Base-by-base conservation (phyloP, 2,113 vertebrate genomes). In the Eidolon helvum region DNA sequence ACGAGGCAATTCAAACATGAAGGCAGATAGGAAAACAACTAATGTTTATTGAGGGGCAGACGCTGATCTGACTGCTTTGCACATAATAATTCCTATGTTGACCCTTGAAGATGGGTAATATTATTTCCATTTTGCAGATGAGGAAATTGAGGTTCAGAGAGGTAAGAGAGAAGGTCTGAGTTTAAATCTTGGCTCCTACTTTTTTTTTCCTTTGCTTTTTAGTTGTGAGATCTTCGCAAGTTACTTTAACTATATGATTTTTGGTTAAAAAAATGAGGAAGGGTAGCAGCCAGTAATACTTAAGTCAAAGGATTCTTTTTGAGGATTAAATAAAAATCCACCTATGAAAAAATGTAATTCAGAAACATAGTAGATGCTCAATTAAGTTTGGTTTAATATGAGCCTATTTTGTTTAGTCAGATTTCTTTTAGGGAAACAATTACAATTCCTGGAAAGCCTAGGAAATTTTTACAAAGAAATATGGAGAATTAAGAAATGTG, bases 401-500 rank as follows among this genome's bases (percentile, higher is more conserved):
- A 95, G 30, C 30, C 30, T 55, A 7, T 63, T 88, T 84, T 79
- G 28, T 88, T 87, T 84, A 94, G 84, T 83, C 28, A 95, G 53
- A 38, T 87, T 96, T 40, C 8, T 74, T 59, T 93, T 74, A 82
- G 95, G 55, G 61, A 50, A 78, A 26, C 12, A 40, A 79, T 91
- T 91, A 84, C 88, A 91, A 85, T 78, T 91, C 61, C 71, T 75
- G 40, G 53, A 53, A 87, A 57, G 35, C 45, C 33, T 77, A 65
- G 87, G 68, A 50, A 40, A 63, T 90, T 87, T 95, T 87, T 91
- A 82, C 38, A 48, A 90, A 78, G 66, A 91, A 82, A 87, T 69
- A 72, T 66, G 48, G 55, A 85, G 55, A 89, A 71, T 66, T 95
- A 75, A 75, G 68, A 95, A 87, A 87, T 83, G 30, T 72, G 48